phyloP scores from a whole-genome alignment of 1,140 invertebrate genomes.

The Anadara kagoshimensis region DNA sequence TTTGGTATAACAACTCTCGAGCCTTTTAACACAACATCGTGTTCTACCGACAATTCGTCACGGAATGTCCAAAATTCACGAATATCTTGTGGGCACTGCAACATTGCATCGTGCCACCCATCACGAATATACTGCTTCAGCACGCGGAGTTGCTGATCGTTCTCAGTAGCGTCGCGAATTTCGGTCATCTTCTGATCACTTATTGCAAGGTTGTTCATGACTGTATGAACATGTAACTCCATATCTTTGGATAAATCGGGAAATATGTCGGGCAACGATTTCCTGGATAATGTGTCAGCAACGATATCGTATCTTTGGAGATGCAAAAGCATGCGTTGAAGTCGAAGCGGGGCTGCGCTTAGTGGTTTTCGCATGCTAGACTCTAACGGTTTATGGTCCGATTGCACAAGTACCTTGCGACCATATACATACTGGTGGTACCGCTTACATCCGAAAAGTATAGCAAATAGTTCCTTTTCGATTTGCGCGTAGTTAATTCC shows the following conservation, averaged over 20 bases:
- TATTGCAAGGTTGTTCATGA: background rate
- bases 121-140: slow-evolving; percentile 14
- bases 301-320: slow-evolving; percentile 56
- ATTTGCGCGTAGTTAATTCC: slow-evolving; percentile 70
- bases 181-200: background rate
- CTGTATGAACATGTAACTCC: slow-evolving; percentile 28
- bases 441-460: slow-evolving; percentile 75
- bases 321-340: slow-evolving; percentile 51
- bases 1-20: no score
- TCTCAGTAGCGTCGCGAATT: background rate
- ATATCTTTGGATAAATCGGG: slow-evolving; percentile 13
- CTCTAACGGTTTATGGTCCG: slow-evolving; percentile 52
- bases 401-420: slow-evolving; percentile 37
- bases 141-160: slow-evolving; percentile 21
- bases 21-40: no score
- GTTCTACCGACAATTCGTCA: no score
- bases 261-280: slow-evolving; percentile 25
- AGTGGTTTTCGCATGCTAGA: slow-evolving; percentile 43
- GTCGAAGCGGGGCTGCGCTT: slow-evolving; percentile 26
- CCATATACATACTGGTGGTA: slow-evolving; percentile 75
- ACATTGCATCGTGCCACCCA: no score
- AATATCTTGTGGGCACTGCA: no score
- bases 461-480: slow-evolving; percentile 75
- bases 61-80: no score
- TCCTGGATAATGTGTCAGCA: slow-evolving; percentile 40